Conservation (phyloP, 2,113 vertebrate species). For the Ciconia maguari region DNA sequence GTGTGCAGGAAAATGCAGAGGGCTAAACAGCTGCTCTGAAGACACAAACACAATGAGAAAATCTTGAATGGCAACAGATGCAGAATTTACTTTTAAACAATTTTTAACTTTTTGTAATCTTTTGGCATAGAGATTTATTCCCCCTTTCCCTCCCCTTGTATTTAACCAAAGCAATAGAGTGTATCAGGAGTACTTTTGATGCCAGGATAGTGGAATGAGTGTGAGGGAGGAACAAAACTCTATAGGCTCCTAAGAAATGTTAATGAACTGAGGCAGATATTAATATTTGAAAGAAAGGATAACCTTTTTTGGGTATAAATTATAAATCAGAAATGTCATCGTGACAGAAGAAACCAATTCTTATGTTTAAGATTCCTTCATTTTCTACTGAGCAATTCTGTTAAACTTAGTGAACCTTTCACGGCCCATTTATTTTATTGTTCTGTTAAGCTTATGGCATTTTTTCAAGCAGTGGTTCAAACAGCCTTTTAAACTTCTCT, state of each 20-base stretch:
- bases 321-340: background rate
- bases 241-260: background rate
- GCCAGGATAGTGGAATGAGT: background rate
- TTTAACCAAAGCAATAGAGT: background rate
- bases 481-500: background rate
- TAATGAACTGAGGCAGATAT: background rate
- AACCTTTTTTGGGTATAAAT: background rate
- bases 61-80: background rate
- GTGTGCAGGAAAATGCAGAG: background rate
- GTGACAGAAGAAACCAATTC: background rate
- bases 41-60: background rate
- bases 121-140: background rate
- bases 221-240: background rate
- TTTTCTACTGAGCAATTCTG: background rate
- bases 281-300: background rate
- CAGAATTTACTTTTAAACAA: background rate
- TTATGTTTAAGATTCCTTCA: background rate
- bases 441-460: background rate
- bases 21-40: background rate
- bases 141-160: background rate
- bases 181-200: background rate
- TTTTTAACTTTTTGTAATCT: background rate
- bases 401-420: background rate
- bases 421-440: constrained; percentile 19
- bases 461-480: background rate